phyloP scores from a whole-genome alignment of 2,888 invertebrate species.

The Euzophera pinguis region DNA sequence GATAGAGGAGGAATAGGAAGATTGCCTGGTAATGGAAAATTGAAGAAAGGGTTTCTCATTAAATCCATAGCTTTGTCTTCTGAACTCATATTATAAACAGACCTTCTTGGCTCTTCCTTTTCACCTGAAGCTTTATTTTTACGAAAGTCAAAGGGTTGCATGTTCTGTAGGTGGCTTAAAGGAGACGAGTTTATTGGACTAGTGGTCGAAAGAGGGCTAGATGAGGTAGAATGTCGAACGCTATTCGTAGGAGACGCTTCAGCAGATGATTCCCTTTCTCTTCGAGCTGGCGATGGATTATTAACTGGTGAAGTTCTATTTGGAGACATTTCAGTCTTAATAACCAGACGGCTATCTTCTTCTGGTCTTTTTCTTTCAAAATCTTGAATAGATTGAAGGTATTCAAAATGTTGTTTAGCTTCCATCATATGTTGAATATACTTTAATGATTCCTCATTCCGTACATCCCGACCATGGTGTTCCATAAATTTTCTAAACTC shows the following conservation, averaged over 20 bases:
- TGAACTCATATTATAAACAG: slow-evolving; percentile 57
- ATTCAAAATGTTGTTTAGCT: slow-evolving; percentile 64
- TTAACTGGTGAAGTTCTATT: slow-evolving; percentile 47
- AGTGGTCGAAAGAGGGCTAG: slow-evolving; percentile 69
- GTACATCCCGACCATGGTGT: slow-evolving; percentile 73
- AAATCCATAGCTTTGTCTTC: slow-evolving; percentile 78
- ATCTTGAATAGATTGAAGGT: slow-evolving; percentile 64
- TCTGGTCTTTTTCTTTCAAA: slow-evolving; percentile 41
- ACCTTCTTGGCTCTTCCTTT: slow-evolving; percentile 70
- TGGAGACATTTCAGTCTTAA: slow-evolving; percentile 58
- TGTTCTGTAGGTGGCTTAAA: slow-evolving; percentile 92
- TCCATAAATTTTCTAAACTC: slow-evolving; percentile 80
- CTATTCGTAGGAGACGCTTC: slow-evolving; percentile 66
- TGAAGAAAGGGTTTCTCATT: slow-evolving; percentile 83
- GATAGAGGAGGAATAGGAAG: slow-evolving; percentile 81
- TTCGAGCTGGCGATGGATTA: slow-evolving; percentile 48
- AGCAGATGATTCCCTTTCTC: slow-evolving; percentile 54
- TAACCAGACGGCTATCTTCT: slow-evolving; percentile 41
- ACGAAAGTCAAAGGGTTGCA: slow-evolving; percentile 97
- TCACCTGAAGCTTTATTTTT: slow-evolving; percentile 70
- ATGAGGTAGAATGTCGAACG: slow-evolving; percentile 66
- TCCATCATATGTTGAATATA: slow-evolving; percentile 73
- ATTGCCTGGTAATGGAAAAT: slow-evolving; percentile 78
- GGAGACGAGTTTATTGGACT: slow-evolving; percentile 87
- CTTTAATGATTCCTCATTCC: slow-evolving; percentile 61